Evolutionary conservation across 2,797 vertebrate species (phyloP), one percentile per base, ranked within the genome.

Genomic region (Heterohyrax brucei): DNA sequence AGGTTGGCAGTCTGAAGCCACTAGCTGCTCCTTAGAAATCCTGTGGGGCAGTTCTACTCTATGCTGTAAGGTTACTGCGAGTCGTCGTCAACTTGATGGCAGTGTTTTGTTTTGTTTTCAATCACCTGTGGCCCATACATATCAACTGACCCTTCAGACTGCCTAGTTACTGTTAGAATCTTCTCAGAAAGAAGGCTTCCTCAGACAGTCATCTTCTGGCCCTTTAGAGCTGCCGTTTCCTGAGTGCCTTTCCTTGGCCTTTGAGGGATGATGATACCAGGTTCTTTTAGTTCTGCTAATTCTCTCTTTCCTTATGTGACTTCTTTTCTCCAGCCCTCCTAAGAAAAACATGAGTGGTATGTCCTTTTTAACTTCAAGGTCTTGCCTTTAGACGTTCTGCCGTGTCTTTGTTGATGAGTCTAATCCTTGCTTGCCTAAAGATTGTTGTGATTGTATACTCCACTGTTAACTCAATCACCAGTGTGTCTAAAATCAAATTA

Each of bases 401-500:
- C 64, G n/a, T 70, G 72, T 91, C 48, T 68, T 1, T 81, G 12
- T 70, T 91, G n/a, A 72, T 80, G 39, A 73, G 13, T 84, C 76
- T 91, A 14, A 44, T 75, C 86, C 87, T 13, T 44, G 10, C 83
- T 59, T 76, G 24, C 21, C 56, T 93, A 85, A 91, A 79, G 44
- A 72, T 44, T 44, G 12, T 61, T 72, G 9, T 62, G 59, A 76
- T 64, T 22, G 1, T 28, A 5, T 79, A 72, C 68, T 18, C 28
- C 80, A 33, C 19, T 61, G 1, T 33, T 88, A 64, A 79, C 61
- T 93, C 76, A 89, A 87, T 73, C 33, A 83, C 66, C 30, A 72
- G 2, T 26, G 12, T 85, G 1, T 82, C 61, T 85, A 61, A 93
- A 93, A n/a, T 75, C 5, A 85, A 77, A 30, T 91, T 81, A 59